Conservation (phyloP, 2,888 invertebrate genomes). For the Halocaridina rubra region DNA sequence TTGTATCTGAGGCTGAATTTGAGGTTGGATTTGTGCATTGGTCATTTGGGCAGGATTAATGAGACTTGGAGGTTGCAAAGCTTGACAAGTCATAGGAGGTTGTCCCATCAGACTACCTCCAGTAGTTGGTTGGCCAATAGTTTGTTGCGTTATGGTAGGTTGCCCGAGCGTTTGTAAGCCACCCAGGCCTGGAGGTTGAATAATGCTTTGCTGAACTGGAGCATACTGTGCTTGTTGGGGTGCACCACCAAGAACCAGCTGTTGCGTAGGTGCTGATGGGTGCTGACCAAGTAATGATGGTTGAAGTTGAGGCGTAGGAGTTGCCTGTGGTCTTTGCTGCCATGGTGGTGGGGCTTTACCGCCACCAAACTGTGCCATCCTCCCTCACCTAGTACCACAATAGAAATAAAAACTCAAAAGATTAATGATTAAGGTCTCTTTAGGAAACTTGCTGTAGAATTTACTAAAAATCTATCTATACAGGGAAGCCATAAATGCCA, state of each 20-base stretch:
- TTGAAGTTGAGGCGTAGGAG: constrained; percentile 46
- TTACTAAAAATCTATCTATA: not conserved
- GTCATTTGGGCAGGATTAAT: constrained; percentile 53
- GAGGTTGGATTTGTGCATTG: constrained; percentile 48
- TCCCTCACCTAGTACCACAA: constrained; percentile 12
- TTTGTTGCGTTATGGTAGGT: constrained; percentile 44
- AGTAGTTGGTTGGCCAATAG: constrained; percentile 48
- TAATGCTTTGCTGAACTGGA: constrained; percentile 62
- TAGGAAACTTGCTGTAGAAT: not conserved
- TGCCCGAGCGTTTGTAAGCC: constrained; percentile 53
- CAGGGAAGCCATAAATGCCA: too few relatives aligned
- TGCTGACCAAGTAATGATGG: constrained; percentile 61
- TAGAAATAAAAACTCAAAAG: not conserved
- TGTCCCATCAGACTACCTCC: constrained; percentile 59
- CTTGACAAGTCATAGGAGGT: constrained; percentile 57
- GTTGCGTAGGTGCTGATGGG: constrained; percentile 51
- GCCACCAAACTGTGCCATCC: constrained; percentile 60
- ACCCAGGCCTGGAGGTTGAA: constrained; percentile 60
- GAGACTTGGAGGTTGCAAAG: constrained; percentile 45
- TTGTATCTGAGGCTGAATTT: constrained; percentile 50
- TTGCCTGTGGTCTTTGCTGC: constrained; percentile 60
- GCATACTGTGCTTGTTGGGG: constrained; percentile 62
- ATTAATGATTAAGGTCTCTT: not conserved
- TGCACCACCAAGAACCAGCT: constrained; percentile 54
- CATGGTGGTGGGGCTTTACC: constrained; percentile 61